Evolutionary conservation across 2,797 vertebrate species (phyloP).

Genomic region (Pelobates cultripes): DNA sequence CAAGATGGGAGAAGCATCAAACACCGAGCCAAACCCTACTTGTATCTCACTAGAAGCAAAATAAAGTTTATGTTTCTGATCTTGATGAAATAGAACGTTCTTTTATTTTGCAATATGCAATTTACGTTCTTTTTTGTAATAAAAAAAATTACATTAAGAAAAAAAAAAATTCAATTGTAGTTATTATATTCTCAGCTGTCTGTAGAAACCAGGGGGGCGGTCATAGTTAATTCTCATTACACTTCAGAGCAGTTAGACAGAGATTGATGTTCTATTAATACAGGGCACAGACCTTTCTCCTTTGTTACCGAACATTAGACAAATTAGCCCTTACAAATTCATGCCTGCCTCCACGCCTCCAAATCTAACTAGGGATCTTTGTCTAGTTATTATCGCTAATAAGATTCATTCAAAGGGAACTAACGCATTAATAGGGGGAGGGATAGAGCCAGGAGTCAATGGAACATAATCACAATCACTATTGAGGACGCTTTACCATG

Average conservation of each 20-base stretch:
- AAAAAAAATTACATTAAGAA: slow-evolving; percentile 65
- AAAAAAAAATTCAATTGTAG: slow-evolving; percentile 67
- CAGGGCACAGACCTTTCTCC: slow-evolving; percentile 66
- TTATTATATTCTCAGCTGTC: slow-evolving; percentile 67
- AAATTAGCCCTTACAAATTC: slow-evolving; percentile 83
- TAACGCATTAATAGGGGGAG: slow-evolving; percentile 57
- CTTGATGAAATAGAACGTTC: neutral
- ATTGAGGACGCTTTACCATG: slow-evolving; percentile 53
- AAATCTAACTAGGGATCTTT: slow-evolving; percentile 51
- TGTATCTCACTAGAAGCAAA: neutral
- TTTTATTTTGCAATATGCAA: too few relatives aligned
- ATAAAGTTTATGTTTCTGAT: neutral
- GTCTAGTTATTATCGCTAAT: slow-evolving; percentile 69
- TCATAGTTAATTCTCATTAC: slow-evolving; percentile 74
- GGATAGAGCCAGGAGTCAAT: slow-evolving; percentile 58
- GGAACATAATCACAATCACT: slow-evolving; percentile 61
- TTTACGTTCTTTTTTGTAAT: slow-evolving; percentile 43
- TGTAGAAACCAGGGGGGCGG: slow-evolving; percentile 60
- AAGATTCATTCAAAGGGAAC: slow-evolving; percentile 62
- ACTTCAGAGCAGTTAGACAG: slow-evolving; percentile 71
- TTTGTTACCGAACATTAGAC: slow-evolving; percentile 83
- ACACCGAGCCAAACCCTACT: neutral
- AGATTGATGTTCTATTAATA: slow-evolving; percentile 86
- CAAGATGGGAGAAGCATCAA: neutral
- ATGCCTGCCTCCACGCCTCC: slow-evolving; percentile 52